Conservation (phyloP, 1,140 invertebrate genomes). For the Nebria ingens region DNA sequence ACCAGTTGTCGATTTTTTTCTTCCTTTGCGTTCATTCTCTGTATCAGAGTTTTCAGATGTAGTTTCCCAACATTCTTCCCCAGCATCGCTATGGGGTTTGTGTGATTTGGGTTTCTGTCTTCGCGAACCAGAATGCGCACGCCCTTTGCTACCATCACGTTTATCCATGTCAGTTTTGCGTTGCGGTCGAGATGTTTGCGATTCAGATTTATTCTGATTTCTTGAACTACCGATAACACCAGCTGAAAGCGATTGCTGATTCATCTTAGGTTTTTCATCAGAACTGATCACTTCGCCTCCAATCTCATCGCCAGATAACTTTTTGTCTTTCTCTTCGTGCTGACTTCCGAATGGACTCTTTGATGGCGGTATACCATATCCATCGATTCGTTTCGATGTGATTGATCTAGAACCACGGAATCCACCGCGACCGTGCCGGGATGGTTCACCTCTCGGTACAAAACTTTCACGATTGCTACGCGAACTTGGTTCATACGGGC, state of each 20-base stretch:
- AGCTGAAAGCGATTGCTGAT: constrained; percentile 53
- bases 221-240: constrained; percentile 42
- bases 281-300: constrained; percentile 34
- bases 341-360: constrained; percentile 60
- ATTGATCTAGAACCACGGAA: constrained; percentile 38
- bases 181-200: constrained; percentile 25
- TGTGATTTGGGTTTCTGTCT: constrained; percentile 12
- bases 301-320: constrained; percentile 25
- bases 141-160: constrained; percentile 18
- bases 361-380: constrained; percentile 62
- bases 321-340: constrained; percentile 30
- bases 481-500: constrained; percentile 31
- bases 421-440: constrained; percentile 61
- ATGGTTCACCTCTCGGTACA: constrained; percentile 72
- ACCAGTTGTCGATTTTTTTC: constrained; percentile 16
- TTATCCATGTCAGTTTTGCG: constrained; percentile 22
- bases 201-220: constrained; percentile 18
- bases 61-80: constrained; percentile 58
- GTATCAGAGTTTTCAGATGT: constrained; percentile 55
- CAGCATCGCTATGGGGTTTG: constrained; percentile 31
- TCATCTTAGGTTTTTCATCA: constrained; percentile 58
- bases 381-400: constrained; percentile 49
- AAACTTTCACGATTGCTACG: constrained; percentile 47
- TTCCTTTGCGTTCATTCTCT: constrained; percentile 13
- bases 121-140: constrained; percentile 27